phyloP scores from a whole-genome alignment of 2,797 vertebrate species.

The Vespertilio murinus region DNA sequence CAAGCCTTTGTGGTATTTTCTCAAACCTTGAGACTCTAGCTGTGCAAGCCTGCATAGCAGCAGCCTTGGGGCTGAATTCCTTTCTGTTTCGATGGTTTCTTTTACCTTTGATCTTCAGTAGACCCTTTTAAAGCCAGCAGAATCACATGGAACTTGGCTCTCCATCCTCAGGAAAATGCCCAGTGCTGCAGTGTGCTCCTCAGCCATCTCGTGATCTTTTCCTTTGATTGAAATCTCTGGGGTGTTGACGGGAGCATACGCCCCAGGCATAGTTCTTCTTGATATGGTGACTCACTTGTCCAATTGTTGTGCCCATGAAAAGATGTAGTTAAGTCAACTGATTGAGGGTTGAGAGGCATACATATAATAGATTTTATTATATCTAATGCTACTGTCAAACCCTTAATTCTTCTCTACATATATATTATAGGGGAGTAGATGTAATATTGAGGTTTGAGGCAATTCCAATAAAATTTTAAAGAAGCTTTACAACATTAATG shows the following conservation, averaged over 20 bases:
- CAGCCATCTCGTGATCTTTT: not conserved
- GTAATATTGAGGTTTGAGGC: not conserved
- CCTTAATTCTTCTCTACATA: not conserved
- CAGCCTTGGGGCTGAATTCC: not conserved
- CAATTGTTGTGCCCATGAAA: not conserved
- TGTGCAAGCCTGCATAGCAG: not conserved
- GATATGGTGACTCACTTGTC: constrained; percentile 45
- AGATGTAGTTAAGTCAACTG: not conserved
- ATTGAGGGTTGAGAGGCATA: not conserved
- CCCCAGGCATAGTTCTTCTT: not conserved
- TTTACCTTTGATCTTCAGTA: constrained; percentile 41
- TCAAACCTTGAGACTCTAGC: not conserved
- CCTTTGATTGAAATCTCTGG: not conserved
- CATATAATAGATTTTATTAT: not conserved
- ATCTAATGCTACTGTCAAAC: not conserved
- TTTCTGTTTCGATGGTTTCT: not conserved
- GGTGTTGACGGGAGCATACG: not conserved
- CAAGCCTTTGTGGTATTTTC: not conserved
- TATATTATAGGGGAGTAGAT: not conserved
- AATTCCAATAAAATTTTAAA: constrained; percentile 11
- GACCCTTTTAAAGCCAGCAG: not conserved
- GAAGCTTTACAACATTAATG: not conserved
- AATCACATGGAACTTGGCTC: constrained; percentile 31
- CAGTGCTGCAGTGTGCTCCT: not conserved
- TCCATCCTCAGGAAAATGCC: not conserved